phyloP scores from a whole-genome alignment of 23 tunicate genomes.

The Phallusia fumigata region DNA sequence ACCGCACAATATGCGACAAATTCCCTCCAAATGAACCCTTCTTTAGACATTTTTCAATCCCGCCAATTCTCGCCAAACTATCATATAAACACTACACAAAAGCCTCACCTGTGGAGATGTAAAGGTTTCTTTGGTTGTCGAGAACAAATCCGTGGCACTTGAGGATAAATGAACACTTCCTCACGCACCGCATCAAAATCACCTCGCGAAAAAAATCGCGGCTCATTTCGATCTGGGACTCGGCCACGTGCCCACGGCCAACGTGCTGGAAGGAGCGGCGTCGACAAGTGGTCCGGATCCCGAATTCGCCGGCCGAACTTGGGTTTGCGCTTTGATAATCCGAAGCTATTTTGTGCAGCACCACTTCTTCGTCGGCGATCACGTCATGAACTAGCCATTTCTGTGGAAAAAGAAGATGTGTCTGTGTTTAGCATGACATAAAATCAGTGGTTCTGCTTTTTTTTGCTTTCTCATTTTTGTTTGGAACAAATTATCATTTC shows the following conservation, averaged over 20 bases:
- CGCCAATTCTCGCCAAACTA: too few species aligned
- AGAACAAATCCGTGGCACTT: slow-evolving; percentile 23
- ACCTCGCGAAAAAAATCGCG: slow-evolving; percentile 24
- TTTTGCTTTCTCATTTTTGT: too few species aligned
- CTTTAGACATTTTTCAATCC: too few species aligned
- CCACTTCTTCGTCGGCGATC: background rate
- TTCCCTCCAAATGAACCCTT: too few species aligned
- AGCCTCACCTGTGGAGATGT: slow-evolving; percentile 25
- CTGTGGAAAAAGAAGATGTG: too few species aligned
- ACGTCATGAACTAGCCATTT: background rate
- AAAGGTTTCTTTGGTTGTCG: background rate
- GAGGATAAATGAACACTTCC: slow-evolving; percentile 19
- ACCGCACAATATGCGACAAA: too few species aligned
- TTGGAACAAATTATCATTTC: too few species aligned
- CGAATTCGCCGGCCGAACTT: background rate
- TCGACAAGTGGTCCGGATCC: background rate
- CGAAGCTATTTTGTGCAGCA: background rate
- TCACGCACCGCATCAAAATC: slow-evolving; percentile 19
- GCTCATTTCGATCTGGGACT: slow-evolving; percentile 2
- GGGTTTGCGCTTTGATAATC: background rate
- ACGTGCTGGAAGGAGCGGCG: background rate
- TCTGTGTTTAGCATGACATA: too few species aligned
- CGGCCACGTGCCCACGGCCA: background rate
- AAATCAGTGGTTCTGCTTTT: too few species aligned
- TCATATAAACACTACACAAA: background rate